These are phyloP conservation scores for Portunus trituberculatus DNA, from an alignment of 1,140 invertebrate species.

Conservation along the genomic window DNA sequence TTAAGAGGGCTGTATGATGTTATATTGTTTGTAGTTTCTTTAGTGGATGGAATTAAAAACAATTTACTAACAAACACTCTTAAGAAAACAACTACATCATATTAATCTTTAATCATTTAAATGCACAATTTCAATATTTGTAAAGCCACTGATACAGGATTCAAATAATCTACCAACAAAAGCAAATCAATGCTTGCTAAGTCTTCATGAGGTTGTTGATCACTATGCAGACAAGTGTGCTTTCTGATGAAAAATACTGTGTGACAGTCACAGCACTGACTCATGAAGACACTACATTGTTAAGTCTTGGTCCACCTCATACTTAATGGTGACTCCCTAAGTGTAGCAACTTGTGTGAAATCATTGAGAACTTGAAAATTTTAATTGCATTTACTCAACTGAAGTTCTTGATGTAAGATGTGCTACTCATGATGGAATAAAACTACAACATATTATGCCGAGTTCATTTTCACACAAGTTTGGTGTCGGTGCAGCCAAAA, in stretches of 20 bases:
- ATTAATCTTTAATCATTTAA: constrained; percentile 59
- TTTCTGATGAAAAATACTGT: background rate
- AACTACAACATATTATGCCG: background rate
- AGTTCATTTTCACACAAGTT: background rate
- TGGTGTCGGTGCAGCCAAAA: background rate
- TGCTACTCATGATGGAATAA: background rate
- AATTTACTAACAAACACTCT: background rate
- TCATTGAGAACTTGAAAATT: background rate
- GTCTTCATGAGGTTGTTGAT: constrained; percentile 57
- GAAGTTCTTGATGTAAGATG: background rate
- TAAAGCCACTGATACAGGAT: constrained; percentile 70
- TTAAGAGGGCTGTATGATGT: too few relatives aligned
- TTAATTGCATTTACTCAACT: background rate
- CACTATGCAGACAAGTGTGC: background rate
- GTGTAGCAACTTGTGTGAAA: constrained; percentile 54
- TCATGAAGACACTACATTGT: constrained; percentile 59
- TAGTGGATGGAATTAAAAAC: background rate
- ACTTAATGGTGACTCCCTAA: constrained; percentile 29
- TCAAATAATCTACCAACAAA: constrained; percentile 70
- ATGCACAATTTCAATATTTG: constrained; percentile 71
- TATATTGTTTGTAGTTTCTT: background rate
- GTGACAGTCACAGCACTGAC: background rate
- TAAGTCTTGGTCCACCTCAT: constrained; percentile 59
- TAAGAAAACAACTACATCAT: constrained; percentile 28
- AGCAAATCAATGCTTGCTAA: constrained; percentile 49